A percentile compares a stretch with the other conserved stretches of the same genome.
phyloP scores from a whole-genome alignment of 2,888 invertebrate species.

The Cheilosia vulpina region DNA sequence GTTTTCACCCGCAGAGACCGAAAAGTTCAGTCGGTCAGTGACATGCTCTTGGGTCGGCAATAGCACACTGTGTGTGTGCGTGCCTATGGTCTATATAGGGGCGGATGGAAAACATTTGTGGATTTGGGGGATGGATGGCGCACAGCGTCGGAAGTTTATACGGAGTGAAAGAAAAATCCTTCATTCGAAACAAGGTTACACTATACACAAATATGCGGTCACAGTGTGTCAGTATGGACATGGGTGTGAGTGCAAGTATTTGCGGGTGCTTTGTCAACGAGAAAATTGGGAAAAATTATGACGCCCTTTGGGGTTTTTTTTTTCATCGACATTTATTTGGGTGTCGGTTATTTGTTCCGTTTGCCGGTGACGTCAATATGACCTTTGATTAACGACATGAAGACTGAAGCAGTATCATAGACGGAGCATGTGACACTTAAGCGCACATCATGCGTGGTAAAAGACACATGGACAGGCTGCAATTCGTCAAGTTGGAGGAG shows the following conservation, averaged over 20 bases:
- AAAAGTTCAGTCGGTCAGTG: conserved; percentile 69
- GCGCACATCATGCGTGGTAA: no score
- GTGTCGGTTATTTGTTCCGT: background rate
- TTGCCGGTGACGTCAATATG: background rate
- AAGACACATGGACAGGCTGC: no score
- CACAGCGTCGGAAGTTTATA: background rate
- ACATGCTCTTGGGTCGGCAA: conserved; percentile 7
- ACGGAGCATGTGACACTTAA: no score
- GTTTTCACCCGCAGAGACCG: conserved; percentile 59
- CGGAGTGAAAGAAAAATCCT: conserved; percentile 16
- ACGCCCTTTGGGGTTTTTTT: conserved; percentile 13
- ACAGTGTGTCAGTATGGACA: background rate
- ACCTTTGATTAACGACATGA: conserved; percentile 35
- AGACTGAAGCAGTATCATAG: background rate
- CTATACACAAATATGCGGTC: background rate
- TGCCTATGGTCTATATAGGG: conserved; percentile 16
- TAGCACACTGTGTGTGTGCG: background rate
- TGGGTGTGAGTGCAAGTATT: background rate
- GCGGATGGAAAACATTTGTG: conserved; percentile 26
- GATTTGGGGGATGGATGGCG: no score
- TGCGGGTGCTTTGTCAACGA: conserved; percentile 11
- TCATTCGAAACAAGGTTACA: conserved; percentile 35
- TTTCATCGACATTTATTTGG: conserved; percentile 10
- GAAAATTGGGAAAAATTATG: conserved; percentile 49
- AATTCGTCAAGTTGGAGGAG: no score